Base-by-base conservation (phyloP, 64 coral and sea anemone species). In the Montipora foliosa region DNA sequence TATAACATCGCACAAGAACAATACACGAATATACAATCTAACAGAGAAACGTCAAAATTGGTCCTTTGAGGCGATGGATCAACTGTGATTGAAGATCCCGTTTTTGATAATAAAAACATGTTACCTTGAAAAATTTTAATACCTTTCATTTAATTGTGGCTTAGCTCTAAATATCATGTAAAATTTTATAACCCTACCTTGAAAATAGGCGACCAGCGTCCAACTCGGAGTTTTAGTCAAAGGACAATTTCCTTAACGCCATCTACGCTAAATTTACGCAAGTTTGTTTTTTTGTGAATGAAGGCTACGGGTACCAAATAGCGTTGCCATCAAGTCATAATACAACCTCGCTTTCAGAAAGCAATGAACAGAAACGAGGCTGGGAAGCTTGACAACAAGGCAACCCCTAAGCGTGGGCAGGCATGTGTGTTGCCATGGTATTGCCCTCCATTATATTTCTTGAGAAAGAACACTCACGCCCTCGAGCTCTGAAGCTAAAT, bases 271-370 rank as follows among this genome's bases (percentile, higher is more conserved):
- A 86, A 86, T 86, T 86, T 86, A 86, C 82, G 66, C 82, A 86
- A 71, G 8, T 86, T 86, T 86, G 82, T 86, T 86, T 49, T 49
- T 48, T 44, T 77, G 58, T 92, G 70, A 58, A 84, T 76, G 44
- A 82, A 59, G 6, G 21, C 16, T 76, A 77, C 90, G 55, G 90
- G 90, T 92, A 92, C 81, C 90, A 75, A 92, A 92, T 85, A 51
- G 17, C 84, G 74, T 49, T 76, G 55, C 73, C 81, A 92, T 67
- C 70, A 84, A 83, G 81, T 85, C 90, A 91, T 91, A 47, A 74
- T 0, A 10, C 73, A 85, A 75, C 72, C 90, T 92, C 90, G 57
- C 4, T 84, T 84, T 64, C 80, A 92, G 2, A 48, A 47, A 47
- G 55, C 17, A 11, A 76, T 4, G 17, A 19, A 49, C 47, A 44